Conservation (phyloP, 64 coral and sea anemone species). For the Porites lutea region DNA sequence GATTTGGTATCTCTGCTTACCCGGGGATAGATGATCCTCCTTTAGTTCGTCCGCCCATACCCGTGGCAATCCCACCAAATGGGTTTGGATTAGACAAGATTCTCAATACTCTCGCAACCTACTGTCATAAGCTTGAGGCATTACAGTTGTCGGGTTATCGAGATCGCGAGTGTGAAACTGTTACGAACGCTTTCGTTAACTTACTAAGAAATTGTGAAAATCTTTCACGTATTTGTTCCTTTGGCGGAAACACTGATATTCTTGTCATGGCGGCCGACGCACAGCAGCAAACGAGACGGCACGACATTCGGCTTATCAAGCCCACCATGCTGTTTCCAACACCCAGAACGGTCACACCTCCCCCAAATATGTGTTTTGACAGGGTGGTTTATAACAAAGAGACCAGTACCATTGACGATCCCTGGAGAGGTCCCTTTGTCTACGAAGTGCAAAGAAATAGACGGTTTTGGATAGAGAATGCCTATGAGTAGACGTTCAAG, state of each 20-base stretch:
- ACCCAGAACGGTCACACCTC: constrained; percentile 53
- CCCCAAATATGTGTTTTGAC: constrained; percentile 55
- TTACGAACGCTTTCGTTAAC: constrained; percentile 34
- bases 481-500: background rate
- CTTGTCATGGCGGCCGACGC: constrained; percentile 66
- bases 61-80: background rate
- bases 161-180: constrained; percentile 32
- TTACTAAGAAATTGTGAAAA: constrained; percentile 38
- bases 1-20: constrained; percentile 48
- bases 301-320: constrained; percentile 46
- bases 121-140: constrained; percentile 44
- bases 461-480: constrained; percentile 27
- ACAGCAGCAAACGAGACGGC: constrained; percentile 7
- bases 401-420: constrained; percentile 33
- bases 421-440: constrained; percentile 54
- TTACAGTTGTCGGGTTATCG: constrained; percentile 44
- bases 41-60: background rate
- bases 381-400: constrained; percentile 53
- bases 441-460: constrained; percentile 27
- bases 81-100: constrained; percentile 53
- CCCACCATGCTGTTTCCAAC: constrained; percentile 68
- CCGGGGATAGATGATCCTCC: background rate
- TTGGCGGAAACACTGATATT: constrained; percentile 56
- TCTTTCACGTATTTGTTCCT: constrained; percentile 38
- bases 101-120: constrained; percentile 34